Base-by-base conservation (phyloP, 2,113 vertebrate genomes). In the Piaya cayana region DNA sequence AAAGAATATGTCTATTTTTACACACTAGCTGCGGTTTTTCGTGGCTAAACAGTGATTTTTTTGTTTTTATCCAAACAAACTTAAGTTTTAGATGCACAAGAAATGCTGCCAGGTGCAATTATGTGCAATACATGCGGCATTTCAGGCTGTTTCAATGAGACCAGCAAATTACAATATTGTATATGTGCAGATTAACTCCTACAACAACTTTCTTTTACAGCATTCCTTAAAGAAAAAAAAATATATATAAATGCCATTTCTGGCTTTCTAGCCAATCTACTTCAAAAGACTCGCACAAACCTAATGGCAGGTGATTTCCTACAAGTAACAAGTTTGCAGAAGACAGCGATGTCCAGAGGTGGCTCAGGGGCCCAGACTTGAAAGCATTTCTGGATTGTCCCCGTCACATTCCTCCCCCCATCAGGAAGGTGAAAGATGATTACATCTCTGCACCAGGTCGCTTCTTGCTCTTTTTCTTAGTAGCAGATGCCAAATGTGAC, bases 341-440 rank as follows among this genome's bases (percentile, higher is more conserved):
- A 85, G 87, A 32, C 56, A 2, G 53, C 1, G 2, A 16, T 67
- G 94, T 50, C 92, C 29, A 16, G 74, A 95, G 92, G 95, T 86
- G 96, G 86, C 81, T 71, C 86, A 30, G 58, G 56, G 78, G 53
- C 63, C 23, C 29, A 2, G 75, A 90, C 85, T 95, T 96, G 71
- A 97, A 90, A 95, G 96, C 50, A 3, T 62, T 63, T 63, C 87
- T 77, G 94, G 94, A 42, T 74, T 36, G 63, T 20, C 92, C 77
- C 59, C 2, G 18, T 80, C 62, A 70, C 1, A 30, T 81, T 92
- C 78, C 92, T 67, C 82, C 56, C 92, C 91, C 39, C 92, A 90
- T 97, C 93, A 88, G 87, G 90, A 93, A 96, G 98, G 97, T 97
- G 97, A 98, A 93, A 88, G 97, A 96, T 97, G 97, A 97, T 96